Evolutionary conservation across 2,113 vertebrate species (phyloP).

Genomic region (Nestor notabilis): DNA sequence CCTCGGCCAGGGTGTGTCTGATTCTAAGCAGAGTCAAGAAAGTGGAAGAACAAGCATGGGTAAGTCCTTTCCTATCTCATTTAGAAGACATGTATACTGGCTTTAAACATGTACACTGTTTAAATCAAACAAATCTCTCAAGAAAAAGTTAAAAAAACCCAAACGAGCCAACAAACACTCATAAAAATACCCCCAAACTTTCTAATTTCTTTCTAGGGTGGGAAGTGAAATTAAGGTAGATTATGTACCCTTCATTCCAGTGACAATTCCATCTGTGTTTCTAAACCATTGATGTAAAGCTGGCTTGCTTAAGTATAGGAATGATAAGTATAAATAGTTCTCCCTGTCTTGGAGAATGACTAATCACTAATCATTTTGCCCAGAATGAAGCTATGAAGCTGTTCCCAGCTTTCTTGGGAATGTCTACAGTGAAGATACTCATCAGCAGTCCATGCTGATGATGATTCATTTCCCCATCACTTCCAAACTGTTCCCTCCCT

Average conservation of each 20-base stretch:
- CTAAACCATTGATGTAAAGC: neutral
- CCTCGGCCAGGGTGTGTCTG: neutral
- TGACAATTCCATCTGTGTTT: neutral
- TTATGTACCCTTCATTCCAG: neutral
- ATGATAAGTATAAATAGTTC: neutral
- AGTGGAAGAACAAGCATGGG: neutral
- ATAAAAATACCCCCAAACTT: neutral
- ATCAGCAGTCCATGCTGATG: neutral
- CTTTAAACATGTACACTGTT: neutral
- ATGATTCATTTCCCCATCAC: neutral
- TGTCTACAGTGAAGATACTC: neutral
- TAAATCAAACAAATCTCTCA: neutral
- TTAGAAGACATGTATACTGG: neutral
- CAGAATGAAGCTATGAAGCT: neutral
- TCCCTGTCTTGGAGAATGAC: neutral
- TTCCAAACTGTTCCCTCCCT: neutral
- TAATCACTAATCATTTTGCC: neutral
- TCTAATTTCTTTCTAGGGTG: neutral
- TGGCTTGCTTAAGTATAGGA: neutral
- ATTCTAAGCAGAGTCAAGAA: neutral
- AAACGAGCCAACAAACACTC: neutral
- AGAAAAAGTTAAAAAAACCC: neutral
- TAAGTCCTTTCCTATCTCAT: neutral
- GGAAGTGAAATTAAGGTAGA: neutral
- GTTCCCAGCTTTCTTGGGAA: neutral